Conservation (phyloP, 2,888 invertebrate genomes). For the Bombylius discolor region DNA sequence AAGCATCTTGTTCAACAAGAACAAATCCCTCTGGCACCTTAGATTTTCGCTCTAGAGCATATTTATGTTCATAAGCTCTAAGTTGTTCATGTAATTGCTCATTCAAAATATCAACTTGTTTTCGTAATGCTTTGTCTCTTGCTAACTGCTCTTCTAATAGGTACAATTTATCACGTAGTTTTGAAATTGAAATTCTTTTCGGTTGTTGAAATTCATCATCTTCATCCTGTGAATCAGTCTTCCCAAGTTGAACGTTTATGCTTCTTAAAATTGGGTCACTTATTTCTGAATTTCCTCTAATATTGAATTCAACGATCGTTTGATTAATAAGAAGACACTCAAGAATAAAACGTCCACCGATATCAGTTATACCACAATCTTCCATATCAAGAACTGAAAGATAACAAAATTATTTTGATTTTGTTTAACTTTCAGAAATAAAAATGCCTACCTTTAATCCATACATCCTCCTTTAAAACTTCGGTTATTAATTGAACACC, state of each 20-base stretch:
- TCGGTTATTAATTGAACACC: conserved; percentile 50
- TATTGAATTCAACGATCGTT: conserved; percentile 53
- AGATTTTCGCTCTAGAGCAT: conserved; percentile 13
- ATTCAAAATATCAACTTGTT: conserved; percentile 49
- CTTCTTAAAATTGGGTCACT: conserved; percentile 38
- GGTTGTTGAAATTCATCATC: conserved; percentile 10
- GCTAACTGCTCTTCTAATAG: conserved; percentile 46
- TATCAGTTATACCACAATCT: conserved; percentile 57
- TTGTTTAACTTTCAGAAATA: not conserved
- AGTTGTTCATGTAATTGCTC: conserved; percentile 47
- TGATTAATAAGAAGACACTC: conserved; percentile 50
- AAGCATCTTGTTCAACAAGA: conserved; percentile 21
- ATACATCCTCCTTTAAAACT: conserved; percentile 61
- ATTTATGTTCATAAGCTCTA: conserved; percentile 32
- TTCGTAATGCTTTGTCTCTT: conserved; percentile 47
- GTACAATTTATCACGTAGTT: conserved; percentile 26
- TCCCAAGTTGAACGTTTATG: conserved; percentile 39
- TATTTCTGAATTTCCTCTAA: conserved; percentile 47
- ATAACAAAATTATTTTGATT: not conserved
- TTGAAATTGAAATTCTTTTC: conserved; percentile 22
- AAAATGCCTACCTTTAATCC: conserved; percentile 50
- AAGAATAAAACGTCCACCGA: conserved; percentile 42
- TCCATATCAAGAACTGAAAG: conserved; percentile 54
- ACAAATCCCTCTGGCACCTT: conserved; percentile 24
- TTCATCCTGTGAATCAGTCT: conserved; percentile 19